A percentile compares a stretch with the other conserved stretches of the same genome.
Evolutionary conservation across 2,888 invertebrate species (phyloP).

Genomic region (Melanargia galathea): DNA sequence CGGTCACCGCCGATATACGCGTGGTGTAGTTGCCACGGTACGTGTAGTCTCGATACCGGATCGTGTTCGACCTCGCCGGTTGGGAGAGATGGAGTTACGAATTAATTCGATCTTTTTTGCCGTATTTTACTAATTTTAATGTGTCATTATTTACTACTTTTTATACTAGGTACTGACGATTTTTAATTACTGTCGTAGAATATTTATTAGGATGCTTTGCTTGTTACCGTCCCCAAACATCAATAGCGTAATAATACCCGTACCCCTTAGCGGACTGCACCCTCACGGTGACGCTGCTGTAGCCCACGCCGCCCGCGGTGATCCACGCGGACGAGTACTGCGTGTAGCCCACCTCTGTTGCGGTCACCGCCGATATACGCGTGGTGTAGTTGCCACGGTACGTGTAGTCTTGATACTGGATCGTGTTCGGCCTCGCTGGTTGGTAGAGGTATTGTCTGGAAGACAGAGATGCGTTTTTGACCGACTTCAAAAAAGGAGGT

Average conservation of each 20-base stretch:
- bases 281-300: slow-evolving; percentile 56
- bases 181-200: not conserved
- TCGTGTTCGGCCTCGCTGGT: slow-evolving; percentile 47
- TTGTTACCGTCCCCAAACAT: slow-evolving; percentile 57
- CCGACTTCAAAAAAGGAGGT: no score
- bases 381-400: slow-evolving; percentile 58
- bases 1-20: slow-evolving; percentile 56
- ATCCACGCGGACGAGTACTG: slow-evolving; percentile 58
- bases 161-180: no score
- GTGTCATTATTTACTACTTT: no score
- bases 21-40: slow-evolving; percentile 58
- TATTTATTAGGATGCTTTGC: no score
- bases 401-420: slow-evolving; percentile 61
- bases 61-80: slow-evolving; percentile 47
- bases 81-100: no score
- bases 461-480: slow-evolving; percentile 21
- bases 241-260: slow-evolving; percentile 63
- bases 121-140: no score
- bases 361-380: slow-evolving; percentile 56
- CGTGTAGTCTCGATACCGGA: slow-evolving; percentile 61
- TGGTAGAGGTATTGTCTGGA: slow-evolving; percentile 53
- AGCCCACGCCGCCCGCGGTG: slow-evolving; percentile 49
- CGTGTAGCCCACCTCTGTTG: slow-evolving; percentile 56
- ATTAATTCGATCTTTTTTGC: no score
- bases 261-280: slow-evolving; percentile 57